Percentiles rank a stretch among this genome's conserved stretches.
Evolutionary conservation across 2,113 vertebrate genomes (phyloP).

Genomic region (Thryonomys swinderianus): DNA sequence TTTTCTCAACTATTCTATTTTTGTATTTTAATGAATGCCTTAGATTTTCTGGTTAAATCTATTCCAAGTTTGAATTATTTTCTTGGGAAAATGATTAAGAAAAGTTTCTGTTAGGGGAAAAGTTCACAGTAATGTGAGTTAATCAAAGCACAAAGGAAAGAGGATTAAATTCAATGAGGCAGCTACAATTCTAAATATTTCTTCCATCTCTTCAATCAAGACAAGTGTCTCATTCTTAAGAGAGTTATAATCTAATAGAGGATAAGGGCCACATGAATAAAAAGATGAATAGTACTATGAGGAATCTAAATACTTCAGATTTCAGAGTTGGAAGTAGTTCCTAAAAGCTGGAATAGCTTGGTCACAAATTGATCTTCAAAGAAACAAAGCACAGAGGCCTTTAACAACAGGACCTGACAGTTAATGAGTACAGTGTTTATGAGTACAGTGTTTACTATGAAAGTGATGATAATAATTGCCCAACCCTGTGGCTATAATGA

Average conservation of each 20-base stretch:
- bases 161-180: constrained; percentile 62
- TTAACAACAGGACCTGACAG: neutral
- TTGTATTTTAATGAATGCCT: constrained; percentile 46
- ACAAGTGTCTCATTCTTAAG: constrained; percentile 60
- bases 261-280: constrained; percentile 46
- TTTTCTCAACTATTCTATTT: constrained; percentile 44
- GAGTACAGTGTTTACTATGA: neutral
- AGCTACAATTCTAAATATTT: constrained; percentile 69
- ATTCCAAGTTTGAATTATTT: constrained; percentile 63
- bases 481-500: neutral
- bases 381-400: neutral
- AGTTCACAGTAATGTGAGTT: constrained; percentile 62
- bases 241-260: constrained; percentile 70
- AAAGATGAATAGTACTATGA: constrained; percentile 10
- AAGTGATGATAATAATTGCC: neutral
- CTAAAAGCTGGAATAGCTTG: neutral
- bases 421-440: constrained; percentile 1
- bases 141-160: constrained; percentile 73
- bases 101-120: constrained; percentile 49
- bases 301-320: constrained; percentile 41
- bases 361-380: constrained; percentile 39
- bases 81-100: constrained; percentile 62
- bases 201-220: constrained; percentile 69
- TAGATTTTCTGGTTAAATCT: constrained; percentile 51
- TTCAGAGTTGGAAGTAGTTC: constrained; percentile 21